Conservation (phyloP, 2,797 vertebrate genomes). For the Enteromius viviparus region DNA sequence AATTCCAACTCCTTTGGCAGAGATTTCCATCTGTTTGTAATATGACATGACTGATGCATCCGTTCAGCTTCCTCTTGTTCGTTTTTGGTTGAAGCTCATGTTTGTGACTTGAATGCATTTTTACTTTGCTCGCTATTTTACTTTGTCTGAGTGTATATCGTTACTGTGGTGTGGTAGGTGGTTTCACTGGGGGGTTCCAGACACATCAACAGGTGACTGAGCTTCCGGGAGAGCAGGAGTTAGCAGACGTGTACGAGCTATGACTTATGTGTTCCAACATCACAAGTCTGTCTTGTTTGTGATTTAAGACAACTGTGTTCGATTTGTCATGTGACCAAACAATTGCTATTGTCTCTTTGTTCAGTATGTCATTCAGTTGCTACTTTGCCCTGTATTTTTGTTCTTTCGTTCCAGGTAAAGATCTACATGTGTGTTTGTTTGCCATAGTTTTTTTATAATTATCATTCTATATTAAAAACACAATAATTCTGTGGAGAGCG, state of each 20-base stretch:
- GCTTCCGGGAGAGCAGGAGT: constrained; percentile 77
- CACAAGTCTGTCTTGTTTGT: constrained; percentile 71
- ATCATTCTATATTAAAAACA: constrained; percentile 67
- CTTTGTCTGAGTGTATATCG: constrained; percentile 94
- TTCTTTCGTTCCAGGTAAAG: constrained; percentile 75
- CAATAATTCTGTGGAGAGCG: constrained; percentile 62
- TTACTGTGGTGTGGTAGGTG: constrained; percentile 73
- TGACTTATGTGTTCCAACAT: constrained; percentile 75
- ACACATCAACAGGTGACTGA: constrained; percentile 74
- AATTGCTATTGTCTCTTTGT: constrained; percentile 76
- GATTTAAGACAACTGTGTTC: constrained; percentile 59
- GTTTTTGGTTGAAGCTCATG: constrained; percentile 90
- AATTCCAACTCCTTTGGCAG: constrained; percentile 22
- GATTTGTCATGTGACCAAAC: constrained; percentile 77
- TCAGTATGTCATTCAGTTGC: constrained; percentile 73
- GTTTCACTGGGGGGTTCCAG: constrained; percentile 73
- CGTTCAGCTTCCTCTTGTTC: constrained; percentile 88
- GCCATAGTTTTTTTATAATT: constrained; percentile 29
- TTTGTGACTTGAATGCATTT: constrained; percentile 99
- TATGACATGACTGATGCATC: constrained; percentile 80
- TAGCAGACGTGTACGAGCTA: constrained; percentile 67
- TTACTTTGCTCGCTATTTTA: constrained; percentile 99
- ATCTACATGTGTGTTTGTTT: constrained; percentile 69
- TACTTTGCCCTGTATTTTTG: constrained; percentile 75
- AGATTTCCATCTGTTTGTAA: constrained; percentile 86